Evolutionary conservation across 2,113 vertebrate genomes (phyloP).

Genomic region (Ceyx melanurus): DNA sequence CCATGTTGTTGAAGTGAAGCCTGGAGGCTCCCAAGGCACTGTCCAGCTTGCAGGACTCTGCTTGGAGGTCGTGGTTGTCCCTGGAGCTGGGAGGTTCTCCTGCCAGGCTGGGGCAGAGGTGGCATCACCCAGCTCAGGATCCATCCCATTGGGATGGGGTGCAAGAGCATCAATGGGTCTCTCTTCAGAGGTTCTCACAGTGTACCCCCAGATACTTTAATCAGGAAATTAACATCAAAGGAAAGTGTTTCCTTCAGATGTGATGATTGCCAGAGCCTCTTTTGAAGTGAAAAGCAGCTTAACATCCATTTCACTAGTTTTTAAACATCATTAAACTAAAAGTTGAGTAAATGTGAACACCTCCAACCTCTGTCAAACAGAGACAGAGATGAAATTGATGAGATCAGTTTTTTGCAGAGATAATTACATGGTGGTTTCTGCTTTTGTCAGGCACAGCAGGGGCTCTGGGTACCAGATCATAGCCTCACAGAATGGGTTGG

Average conservation of each 20-base stretch:
- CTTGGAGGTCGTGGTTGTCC: background rate
- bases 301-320: background rate
- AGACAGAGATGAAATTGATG: background rate
- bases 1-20: background rate
- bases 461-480: background rate
- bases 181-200: background rate
- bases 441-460: background rate
- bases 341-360: conserved; percentile 26
- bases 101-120: background rate
- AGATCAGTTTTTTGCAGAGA: background rate
- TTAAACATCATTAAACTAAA: conserved; percentile 56
- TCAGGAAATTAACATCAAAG: conserved; percentile 65
- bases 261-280: conserved; percentile 23
- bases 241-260: conserved; percentile 47
- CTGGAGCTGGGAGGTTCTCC: background rate
- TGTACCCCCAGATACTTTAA: conserved; percentile 14
- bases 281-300: conserved; percentile 44
- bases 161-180: background rate
- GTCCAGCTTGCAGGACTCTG: background rate
- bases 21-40: background rate
- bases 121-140: background rate
- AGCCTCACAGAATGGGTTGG: no score
- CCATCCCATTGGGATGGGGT: background rate
- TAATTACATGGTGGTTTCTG: background rate
- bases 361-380: background rate